Evolutionary conservation across 2,797 vertebrate species (phyloP), one percentile per base, ranked within the genome.

Genomic region (Bovichtus diacanthus): DNA sequence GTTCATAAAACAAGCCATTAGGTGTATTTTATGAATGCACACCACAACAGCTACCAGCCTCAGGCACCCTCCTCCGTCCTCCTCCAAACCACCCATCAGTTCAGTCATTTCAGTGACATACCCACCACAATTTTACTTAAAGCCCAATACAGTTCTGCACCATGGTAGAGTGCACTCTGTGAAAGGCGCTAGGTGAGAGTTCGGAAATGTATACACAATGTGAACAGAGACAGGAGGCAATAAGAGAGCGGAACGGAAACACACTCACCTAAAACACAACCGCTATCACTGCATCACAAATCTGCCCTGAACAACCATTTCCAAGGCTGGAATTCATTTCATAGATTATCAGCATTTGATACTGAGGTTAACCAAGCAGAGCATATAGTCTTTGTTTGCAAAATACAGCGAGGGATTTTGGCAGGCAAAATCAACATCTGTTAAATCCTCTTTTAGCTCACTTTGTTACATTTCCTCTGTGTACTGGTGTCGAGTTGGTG

Each of bases 1-100:
- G 82, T 90, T 92, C 88, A 89, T 89, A 89, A 93, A 91, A 82
- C 78, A 85, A 86, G 67, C 85, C 87, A 92, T 93, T 93, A 93
- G 86, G 78, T 90, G 83, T 91, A 84, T 92, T 91, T 55, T 86
- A 82, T 86, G 80, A 90, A 92, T 90, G 78, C 80, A 78, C 54
- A 68, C 55, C 80, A 70, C 82, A 85, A 74, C 78, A 63, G 65
- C 68, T 34, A 58, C 53, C 61, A 49, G 41, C 71, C 36, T 69
- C 65, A 64, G 55, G 69, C 34, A 8, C 39, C 29, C 31, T 21
- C 74, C 36, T 34, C 54, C 54, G 6, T 64, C 65, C 41, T 79
- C 70, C 68, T 61, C 72, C 64, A 77, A 75, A 47, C 61, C 76
- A 73, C 67, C 73, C 49, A 70, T 77, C 74, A 55, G 62, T 79